phyloP scores from a whole-genome alignment of 2,113 vertebrate genomes.

The Perca fluviatilis region DNA sequence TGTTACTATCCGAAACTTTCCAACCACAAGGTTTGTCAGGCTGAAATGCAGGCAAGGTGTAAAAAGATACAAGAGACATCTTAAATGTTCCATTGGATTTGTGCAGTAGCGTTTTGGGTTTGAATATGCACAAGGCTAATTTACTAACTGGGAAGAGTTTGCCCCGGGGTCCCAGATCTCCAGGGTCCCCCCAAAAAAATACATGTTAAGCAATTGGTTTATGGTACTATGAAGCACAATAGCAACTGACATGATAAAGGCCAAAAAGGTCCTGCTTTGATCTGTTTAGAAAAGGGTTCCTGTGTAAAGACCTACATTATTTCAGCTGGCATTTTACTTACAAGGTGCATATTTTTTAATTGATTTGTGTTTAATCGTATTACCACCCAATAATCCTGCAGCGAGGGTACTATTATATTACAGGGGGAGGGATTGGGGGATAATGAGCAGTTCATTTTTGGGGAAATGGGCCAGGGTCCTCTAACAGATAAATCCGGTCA shows the following conservation, averaged over 20 bases:
- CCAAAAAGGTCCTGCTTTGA: conserved; percentile 1
- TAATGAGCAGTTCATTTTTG: background rate
- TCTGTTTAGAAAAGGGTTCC: background rate
- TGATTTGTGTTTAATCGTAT: background rate
- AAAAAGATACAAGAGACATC: background rate
- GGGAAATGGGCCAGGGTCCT: too few species aligned
- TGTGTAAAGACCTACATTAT: background rate
- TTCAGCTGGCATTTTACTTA: background rate
- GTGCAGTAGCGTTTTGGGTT: background rate
- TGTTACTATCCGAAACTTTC: background rate
- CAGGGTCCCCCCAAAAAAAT: background rate
- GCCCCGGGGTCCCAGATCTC: background rate
- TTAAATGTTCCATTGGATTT: background rate
- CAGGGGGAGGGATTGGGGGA: background rate
- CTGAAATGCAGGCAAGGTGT: background rate
- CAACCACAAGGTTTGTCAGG: background rate
- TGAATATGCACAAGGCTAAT: background rate
- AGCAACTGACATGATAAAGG: background rate
- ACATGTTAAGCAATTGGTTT: background rate
- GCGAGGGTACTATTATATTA: too few species aligned
- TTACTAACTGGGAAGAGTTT: background rate
- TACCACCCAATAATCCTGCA: background rate
- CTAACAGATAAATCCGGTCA: background rate
- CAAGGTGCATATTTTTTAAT: background rate
- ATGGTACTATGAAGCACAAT: background rate